Conservation (phyloP, 2,113 vertebrate species). For the Limnothrissa miodon region DNA sequence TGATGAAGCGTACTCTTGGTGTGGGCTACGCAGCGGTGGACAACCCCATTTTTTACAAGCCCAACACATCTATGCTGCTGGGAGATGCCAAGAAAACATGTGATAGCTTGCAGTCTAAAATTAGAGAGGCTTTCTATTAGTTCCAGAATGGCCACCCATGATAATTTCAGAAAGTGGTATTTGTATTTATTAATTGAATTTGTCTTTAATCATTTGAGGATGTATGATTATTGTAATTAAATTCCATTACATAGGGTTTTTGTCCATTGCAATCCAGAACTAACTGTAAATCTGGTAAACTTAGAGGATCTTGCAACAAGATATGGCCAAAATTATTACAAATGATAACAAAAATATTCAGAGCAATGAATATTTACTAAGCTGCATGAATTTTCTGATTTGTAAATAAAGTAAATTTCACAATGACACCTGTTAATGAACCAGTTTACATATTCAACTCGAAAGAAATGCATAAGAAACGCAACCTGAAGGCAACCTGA, state of each 20-base stretch:
- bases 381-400: slow-evolving; percentile 47
- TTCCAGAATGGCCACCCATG: background rate
- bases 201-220: slow-evolving; percentile 11
- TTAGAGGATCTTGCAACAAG: background rate
- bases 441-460: too few species aligned
- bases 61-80: slow-evolving; percentile 74
- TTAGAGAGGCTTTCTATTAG: slow-evolving; percentile 68
- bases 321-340: background rate
- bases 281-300: background rate
- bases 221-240: slow-evolving; percentile 3
- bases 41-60: slow-evolving; percentile 79
- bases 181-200: slow-evolving; percentile 26
- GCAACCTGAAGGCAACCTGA: background rate
- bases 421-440: slow-evolving; percentile 19
- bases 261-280: background rate
- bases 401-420: slow-evolving; percentile 71
- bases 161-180: background rate
- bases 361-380: background rate
- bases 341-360: background rate
- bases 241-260: background rate
- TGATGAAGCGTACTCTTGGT: slow-evolving; percentile 79
- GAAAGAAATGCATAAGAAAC: background rate
- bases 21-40: slow-evolving; percentile 81
- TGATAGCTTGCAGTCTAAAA: slow-evolving; percentile 66
- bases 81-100: slow-evolving; percentile 76